A percentile compares a stretch with the other conserved stretches of the same genome.
Evolutionary conservation across 2,888 invertebrate genomes (phyloP).

Genomic region (Xiphydria camelus): DNA sequence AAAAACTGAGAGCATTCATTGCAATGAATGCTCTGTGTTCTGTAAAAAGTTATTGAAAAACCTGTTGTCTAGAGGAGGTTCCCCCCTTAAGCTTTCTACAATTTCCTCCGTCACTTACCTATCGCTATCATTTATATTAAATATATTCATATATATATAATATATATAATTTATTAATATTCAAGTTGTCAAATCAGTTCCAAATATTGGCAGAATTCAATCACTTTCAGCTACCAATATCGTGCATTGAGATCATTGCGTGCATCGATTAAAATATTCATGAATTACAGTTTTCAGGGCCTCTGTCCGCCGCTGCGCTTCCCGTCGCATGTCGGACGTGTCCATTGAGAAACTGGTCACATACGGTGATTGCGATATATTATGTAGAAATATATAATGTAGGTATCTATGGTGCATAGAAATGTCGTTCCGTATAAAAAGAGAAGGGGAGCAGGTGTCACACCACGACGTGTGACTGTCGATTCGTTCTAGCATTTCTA

Average conservation of each 20-base stretch:
- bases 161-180: slow-evolving; percentile 39
- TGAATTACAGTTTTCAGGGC: slow-evolving; percentile 1
- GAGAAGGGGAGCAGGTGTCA: too few species aligned
- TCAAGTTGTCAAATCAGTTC: slow-evolving; percentile 39
- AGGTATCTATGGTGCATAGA: slow-evolving; percentile 2
- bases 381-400: slow-evolving; percentile 24
- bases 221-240: slow-evolving; percentile 34
- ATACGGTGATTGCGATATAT: slow-evolving; percentile 11
- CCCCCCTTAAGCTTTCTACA: slow-evolving; percentile 20
- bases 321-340: background rate
- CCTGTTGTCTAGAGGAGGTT: too few species aligned
- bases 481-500: slow-evolving; percentile 35
- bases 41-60: too few species aligned
- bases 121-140: slow-evolving; percentile 31
- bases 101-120: slow-evolving; percentile 19
- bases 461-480: too few species aligned
- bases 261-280: slow-evolving; percentile 26
- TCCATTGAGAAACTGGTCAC: background rate
- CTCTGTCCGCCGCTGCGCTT: background rate
- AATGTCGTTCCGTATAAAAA: too few species aligned
- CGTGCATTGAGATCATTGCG: slow-evolving; percentile 51
- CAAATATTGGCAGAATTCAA: slow-evolving; percentile 36
- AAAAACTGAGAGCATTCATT: too few species aligned
- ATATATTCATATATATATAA: slow-evolving; percentile 22
- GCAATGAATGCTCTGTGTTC: too few species aligned